Evolutionary conservation across 1,140 invertebrate genomes (phyloP), one percentile per base, ranked within the genome.

Genomic region (Drosophila sturtevanti): DNA sequence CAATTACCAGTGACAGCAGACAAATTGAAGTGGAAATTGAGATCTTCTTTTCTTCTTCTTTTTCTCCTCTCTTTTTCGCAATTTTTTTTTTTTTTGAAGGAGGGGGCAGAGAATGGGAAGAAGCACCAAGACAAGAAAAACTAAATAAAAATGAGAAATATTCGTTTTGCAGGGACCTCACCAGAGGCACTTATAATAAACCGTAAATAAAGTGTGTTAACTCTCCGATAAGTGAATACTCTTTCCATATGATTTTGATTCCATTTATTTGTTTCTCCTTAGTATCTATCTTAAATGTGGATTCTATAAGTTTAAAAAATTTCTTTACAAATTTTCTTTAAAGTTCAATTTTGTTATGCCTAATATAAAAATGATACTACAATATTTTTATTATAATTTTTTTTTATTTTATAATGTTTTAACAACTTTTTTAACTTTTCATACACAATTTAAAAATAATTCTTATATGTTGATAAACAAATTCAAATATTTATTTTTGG

Each of bases 11-110:
- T 85, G 89, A 90, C 89, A 90, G 89, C 89, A 79, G 89, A 90
- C 89, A 90, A 90, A 90, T 90, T 90, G 84, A 90, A 90, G 89
- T 90, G 89, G 89, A 90, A 90, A 90, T 90, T 90, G 89, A 90
- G 84, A 90, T 90, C 80, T 90, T 90, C 74, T 90, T 87, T 74
- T 48, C 41, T 48, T 48, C 7, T 48, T 2, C 18, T 44, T 44
- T 44, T 44, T 18, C 16, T 38, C 16, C 16, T 10, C 11, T 48
- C 41, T 48, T 48, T 48, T 48, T 48, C 41, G 41, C 11, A 48
- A n/a, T n/a, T n/a, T n/a, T n/a, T n/a, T n/a, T n/a, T n/a, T 21
- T 48, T 75, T 60, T 63, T 24, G 84, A 56, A 16, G 37, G 16
- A 35, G 48, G 31, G 52, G 59, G n/a, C 27, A 55, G 61, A 31